Conservation (phyloP, 2,113 vertebrate species). For the Thunnus maccoyii region DNA sequence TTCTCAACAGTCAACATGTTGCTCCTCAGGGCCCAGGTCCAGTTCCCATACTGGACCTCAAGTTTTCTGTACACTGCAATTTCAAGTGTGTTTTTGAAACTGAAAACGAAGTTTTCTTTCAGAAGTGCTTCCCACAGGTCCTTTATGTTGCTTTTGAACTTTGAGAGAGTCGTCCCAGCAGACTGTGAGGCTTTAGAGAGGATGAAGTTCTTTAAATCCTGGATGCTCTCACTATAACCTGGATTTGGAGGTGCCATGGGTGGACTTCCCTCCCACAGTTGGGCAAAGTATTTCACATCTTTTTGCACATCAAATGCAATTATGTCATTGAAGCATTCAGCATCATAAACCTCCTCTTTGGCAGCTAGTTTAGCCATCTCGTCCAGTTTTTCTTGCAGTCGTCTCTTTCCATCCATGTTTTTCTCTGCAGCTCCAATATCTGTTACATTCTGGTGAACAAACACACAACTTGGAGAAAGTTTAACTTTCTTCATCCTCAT, state of each 20-base stretch:
- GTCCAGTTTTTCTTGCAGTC: slow-evolving; percentile 63
- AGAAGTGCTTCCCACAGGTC: slow-evolving; percentile 50
- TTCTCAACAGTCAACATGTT: slow-evolving; percentile 55
- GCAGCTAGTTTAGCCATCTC: slow-evolving; percentile 56
- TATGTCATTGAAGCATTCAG: slow-evolving; percentile 47
- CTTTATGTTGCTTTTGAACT: slow-evolving; percentile 46
- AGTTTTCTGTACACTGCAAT: slow-evolving; percentile 54
- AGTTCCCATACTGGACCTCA: slow-evolving; percentile 39
- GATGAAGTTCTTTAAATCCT: slow-evolving; percentile 62
- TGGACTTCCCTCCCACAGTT: slow-evolving; percentile 68
- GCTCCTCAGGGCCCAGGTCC: slow-evolving; percentile 61
- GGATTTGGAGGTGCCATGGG: slow-evolving; percentile 73
- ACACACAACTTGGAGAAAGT: slow-evolving; percentile 63
- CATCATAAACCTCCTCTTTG: slow-evolving; percentile 48
- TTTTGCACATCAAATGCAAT: slow-evolving; percentile 53
- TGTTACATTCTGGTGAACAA: slow-evolving; percentile 70
- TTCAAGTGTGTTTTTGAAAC: slow-evolving; percentile 61
- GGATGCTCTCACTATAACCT: slow-evolving; percentile 58
- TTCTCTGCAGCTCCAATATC: slow-evolving; percentile 53
- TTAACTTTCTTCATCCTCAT: slow-evolving; percentile 68
- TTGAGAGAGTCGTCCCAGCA: slow-evolving; percentile 4
- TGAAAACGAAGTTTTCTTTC: slow-evolving; percentile 64
- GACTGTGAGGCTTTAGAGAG: slow-evolving; percentile 54
- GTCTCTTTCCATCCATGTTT: slow-evolving; percentile 60
- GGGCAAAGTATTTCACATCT: slow-evolving; percentile 10